phyloP scores from a whole-genome alignment of 37 sponge, comb jelly and placozoan species.

The Tethya wilhelma region DNA sequence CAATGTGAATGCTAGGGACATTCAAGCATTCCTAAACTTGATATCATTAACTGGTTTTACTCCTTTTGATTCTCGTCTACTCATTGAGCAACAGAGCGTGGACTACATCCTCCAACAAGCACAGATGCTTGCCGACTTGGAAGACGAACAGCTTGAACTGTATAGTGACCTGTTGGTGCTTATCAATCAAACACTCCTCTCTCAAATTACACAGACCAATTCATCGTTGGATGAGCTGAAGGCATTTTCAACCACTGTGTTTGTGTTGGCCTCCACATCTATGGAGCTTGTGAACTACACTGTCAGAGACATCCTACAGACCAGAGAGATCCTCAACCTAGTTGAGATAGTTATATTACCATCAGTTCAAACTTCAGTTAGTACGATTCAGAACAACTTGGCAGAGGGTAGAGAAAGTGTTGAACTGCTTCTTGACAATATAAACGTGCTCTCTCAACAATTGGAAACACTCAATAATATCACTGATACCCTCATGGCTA shows the following conservation, averaged over 20 bases:
- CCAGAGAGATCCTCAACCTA: background rate
- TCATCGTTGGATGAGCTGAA: background rate
- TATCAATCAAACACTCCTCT: background rate
- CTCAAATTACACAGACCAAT: background rate
- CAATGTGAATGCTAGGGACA: background rate
- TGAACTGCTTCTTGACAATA: too few species aligned
- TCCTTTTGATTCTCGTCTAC: background rate
- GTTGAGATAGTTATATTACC: background rate
- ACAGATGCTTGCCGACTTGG: background rate
- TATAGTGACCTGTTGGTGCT: background rate
- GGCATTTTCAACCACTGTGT: background rate
- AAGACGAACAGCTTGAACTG: background rate
- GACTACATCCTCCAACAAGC: background rate
- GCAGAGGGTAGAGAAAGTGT: too few species aligned
- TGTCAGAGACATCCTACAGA: background rate
- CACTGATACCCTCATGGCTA: too few species aligned
- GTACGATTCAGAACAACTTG: background rate
- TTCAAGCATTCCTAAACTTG: background rate
- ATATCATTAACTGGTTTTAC: background rate
- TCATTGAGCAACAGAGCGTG: background rate
- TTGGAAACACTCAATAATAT: too few species aligned
- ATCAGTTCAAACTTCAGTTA: background rate
- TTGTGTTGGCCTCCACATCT: background rate
- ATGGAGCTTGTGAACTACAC: slow-evolving; percentile 13
- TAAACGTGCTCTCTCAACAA: too few species aligned